Base-by-base conservation (phyloP, 2,888 invertebrate species). In the Sicus ferrugineus region DNA sequence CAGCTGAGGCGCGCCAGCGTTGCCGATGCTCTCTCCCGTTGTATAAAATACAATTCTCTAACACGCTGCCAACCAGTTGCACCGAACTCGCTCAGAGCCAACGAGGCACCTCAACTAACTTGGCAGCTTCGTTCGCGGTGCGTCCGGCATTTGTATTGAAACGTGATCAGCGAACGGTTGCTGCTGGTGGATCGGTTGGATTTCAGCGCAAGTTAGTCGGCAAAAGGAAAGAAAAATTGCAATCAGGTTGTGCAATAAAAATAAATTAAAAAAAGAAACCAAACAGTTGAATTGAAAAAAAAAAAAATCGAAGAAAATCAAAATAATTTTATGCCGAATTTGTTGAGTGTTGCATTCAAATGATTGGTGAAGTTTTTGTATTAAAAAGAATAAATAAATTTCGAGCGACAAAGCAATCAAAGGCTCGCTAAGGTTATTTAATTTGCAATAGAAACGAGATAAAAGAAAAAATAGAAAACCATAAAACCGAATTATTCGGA, bases 31-130 rank as follows among this genome's bases (percentile, higher is more conserved):
- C 65, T 34, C 56, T 48, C 48, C 38, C 54, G 11, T 28, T 48
- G 58, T 72, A 70, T 69, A 72, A 72, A 70, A 70, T 69, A 65
- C 59, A 72, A 68, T 71, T 69, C 31, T 59, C 56, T 48, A 65
- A 64, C 61, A 68, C 42, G 52, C 16, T 68, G 46, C 65, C 66
- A 71, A 68, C 71, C 73, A 73, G 73, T 73, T 71, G 69, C 69
- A 30, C n/a, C 65, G 54, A 28, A 23, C 50, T 67, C 67, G 58
- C 67, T 48, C 67, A 31, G 48, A 46, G 6, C 50, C 67, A 48
- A 30, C 58, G 46, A 46, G 46, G 59, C 67, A 42, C 14, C 38
- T 23, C 5, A 52, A 38, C 61, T 38, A 38, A 61, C n/a, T n/a
- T n/a, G n/a, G 26, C 26, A 23, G 23, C 11, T 16, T 11, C 56